Conservation (phyloP, 92 coral and sea anemone species). For the Phenganax subtilis region DNA sequence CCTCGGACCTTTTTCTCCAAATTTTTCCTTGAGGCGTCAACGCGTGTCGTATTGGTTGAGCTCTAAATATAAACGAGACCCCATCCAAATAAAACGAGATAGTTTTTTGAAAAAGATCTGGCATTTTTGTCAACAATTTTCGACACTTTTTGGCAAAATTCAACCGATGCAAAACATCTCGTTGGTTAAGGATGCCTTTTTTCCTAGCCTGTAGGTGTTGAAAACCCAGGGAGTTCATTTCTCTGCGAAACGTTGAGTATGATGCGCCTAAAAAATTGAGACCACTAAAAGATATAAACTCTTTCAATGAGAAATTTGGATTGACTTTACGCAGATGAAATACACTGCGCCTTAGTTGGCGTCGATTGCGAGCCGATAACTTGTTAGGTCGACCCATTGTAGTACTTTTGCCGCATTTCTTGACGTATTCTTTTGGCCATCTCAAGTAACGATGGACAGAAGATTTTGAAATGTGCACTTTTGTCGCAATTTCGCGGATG, state of each 20-base stretch:
- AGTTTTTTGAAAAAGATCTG: background rate
- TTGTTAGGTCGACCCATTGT: constrained; percentile 8
- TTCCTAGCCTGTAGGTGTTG: constrained; percentile 3
- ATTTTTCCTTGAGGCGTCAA: background rate
- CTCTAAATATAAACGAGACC: constrained; percentile 3
- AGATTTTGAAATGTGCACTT: constrained; percentile 7
- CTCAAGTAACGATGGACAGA: background rate
- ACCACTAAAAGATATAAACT: constrained; percentile 3
- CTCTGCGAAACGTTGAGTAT: constrained; percentile 4
- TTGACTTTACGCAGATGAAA: background rate
- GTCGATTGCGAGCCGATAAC: background rate
- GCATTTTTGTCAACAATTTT: background rate
- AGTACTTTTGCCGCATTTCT: background rate
- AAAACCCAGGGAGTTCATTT: background rate
- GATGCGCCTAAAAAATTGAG: background rate
- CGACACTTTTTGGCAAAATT: constrained; percentile 3
- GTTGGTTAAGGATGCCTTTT: background rate
- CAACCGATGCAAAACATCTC: background rate
- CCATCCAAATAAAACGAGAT: constrained; percentile 17
- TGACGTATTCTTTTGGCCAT: background rate
- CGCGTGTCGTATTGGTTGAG: constrained; percentile 1
- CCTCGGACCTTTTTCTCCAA: constrained; percentile 16
- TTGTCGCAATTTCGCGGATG: constrained; percentile 2
- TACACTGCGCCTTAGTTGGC: background rate
- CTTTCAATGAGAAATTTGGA: constrained; percentile 15